Base-by-base conservation (phyloP, 2,797 vertebrate genomes). In the Dryobates pubescens region DNA sequence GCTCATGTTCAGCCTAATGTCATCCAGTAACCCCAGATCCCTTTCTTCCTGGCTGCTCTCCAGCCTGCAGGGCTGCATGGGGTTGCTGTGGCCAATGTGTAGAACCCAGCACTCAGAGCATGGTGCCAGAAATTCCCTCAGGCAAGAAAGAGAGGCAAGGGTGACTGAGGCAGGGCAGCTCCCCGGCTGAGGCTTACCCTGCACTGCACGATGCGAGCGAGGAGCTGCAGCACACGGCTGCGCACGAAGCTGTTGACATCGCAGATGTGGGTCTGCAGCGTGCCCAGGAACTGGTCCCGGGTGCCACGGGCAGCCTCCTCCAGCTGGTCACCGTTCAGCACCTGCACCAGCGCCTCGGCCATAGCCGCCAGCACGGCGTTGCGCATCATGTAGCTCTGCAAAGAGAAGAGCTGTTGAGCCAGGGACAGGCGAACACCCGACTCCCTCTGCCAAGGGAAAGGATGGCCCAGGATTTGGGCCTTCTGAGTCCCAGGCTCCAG, bases 321-420 rank as follows among this genome's bases (percentile, higher is more conserved):
- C 23, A 99, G 96, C 9, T 98, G 95, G 51, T 99, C 98, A 0
- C 99, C 99, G 10, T 97, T 98, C 69, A 99, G 97, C 69, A 99
- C 98, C 27, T 98, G 98, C 14, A 99, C 93, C 15, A 99, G 96
- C 80, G 98, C 97, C 90, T 99, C 99, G 6, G 99, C 98, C 93
- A 99, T 98, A 26, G 99, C 98, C 3, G 98, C 97, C n/a, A 99
- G 98, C 86, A 99, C 94, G 0, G 99, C 99, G 38, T 99, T 99
- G 61, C 99, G 98, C 98, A 99, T 98, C 32, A 88, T 75, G 47
- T 98, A 98, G 87, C 98, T 99, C 99, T 99, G 92, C 82, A 93
- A 57, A 59, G 38, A 77, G 38, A 63, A 4, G 7, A 87, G 26
- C 12, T 14, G 27, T 13, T 73, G 10, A 63, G 54, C 14, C 7